These are phyloP conservation scores for Bufo bufo DNA, from an alignment of 2,113 vertebrate genomes.

Conservation along the genomic window DNA sequence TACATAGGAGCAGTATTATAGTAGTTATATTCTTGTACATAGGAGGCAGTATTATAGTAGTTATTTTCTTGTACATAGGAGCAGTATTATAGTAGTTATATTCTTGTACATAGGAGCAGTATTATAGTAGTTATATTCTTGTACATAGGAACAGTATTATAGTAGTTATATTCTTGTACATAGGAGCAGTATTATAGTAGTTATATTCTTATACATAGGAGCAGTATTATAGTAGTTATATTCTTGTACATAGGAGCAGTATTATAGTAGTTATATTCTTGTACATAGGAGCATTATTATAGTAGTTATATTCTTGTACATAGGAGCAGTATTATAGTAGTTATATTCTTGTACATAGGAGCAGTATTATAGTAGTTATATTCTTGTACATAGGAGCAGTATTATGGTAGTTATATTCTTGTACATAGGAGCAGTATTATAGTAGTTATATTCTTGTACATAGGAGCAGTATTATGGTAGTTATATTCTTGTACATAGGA, in stretches of 20 bases:
- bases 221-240: conserved; percentile 3
- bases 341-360: background rate
- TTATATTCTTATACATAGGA: background rate
- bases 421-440: background rate
- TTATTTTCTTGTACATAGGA: too few species aligned
- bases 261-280: conserved; percentile 4
- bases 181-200: background rate
- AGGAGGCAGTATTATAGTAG: background rate
- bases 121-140: conserved; percentile 1
- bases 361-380: conserved; percentile 8
- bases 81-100: background rate
- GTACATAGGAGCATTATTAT: background rate
- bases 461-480: background rate
- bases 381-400: background rate
- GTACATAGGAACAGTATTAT: background rate
- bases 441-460: background rate
- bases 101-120: background rate
- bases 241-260: background rate
- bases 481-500: too few species aligned
- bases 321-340: background rate
- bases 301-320: background rate
- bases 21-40: background rate
- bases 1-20: background rate
- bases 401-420: background rate
- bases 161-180: background rate